Conservation (phyloP, 2,888 invertebrate genomes). For the Caenorhabditis parvicauda region DNA sequence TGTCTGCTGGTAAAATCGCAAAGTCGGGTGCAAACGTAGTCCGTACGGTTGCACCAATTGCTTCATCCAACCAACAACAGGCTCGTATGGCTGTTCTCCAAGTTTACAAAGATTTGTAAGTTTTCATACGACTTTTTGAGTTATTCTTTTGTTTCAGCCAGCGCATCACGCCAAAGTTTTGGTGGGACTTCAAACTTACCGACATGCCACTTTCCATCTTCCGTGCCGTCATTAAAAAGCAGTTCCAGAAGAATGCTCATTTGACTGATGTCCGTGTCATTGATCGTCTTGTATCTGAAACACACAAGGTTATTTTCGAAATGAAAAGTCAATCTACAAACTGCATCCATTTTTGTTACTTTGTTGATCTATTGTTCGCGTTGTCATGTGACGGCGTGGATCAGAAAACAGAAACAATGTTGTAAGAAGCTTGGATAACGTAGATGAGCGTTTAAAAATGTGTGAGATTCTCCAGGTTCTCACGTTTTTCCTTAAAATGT, state of each 20-base stretch:
- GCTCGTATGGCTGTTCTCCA: conserved; percentile 65
- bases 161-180: conserved; percentile 53
- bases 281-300: conserved; percentile 64
- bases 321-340: no score
- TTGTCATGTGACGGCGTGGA: no score
- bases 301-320: conserved; percentile 45
- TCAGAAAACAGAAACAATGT: no score
- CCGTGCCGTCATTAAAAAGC: conserved; percentile 62
- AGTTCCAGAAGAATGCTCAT: conserved; percentile 65
- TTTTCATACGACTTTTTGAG: conserved; percentile 19
- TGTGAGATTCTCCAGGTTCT: background rate
- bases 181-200: conserved; percentile 55
- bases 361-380: no score
- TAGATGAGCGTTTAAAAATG: background rate
- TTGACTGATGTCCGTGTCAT: conserved; percentile 66
- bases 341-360: no score
- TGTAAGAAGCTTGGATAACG: background rate
- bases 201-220: conserved; percentile 61
- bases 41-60: conserved; percentile 63
- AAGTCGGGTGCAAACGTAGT: conserved; percentile 24
- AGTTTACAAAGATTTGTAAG: conserved; percentile 66
- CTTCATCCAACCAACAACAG: conserved; percentile 63
- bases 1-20: conserved; percentile 33
- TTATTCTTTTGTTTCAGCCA: conserved; percentile 41
- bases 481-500: no score